Evolutionary conservation across 2,113 vertebrate species (phyloP).

Genomic region (Oncorhynchus clarkii): DNA sequence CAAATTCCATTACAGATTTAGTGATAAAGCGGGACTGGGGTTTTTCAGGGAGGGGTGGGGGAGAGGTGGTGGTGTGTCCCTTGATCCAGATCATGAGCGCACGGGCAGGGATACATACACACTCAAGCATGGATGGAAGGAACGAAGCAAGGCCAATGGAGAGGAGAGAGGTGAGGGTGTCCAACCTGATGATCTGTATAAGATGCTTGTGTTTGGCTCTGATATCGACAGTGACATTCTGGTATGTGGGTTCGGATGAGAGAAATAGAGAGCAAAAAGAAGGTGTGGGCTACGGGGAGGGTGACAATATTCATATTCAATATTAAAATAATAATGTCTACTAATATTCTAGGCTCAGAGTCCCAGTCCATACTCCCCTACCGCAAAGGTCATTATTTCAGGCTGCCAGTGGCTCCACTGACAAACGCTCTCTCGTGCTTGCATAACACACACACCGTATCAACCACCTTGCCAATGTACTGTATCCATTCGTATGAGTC

Average conservation of each 20-base stretch:
- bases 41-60: background rate
- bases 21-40: background rate
- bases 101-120: too few relatives aligned
- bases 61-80: too few relatives aligned
- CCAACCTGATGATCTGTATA: too few relatives aligned
- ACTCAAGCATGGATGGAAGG: too few relatives aligned
- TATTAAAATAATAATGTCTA: background rate
- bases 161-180: too few relatives aligned
- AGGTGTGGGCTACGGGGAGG: background rate
- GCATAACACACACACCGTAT: background rate
- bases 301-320: background rate
- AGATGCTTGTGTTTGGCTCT: too few relatives aligned
- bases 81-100: too few relatives aligned
- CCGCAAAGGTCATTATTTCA: background rate
- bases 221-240: too few relatives aligned
- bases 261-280: too few relatives aligned
- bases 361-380: background rate
- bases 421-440: too few relatives aligned
- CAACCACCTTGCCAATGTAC: background rate
- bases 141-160: too few relatives aligned
- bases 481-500: background rate
- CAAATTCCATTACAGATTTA: slow-evolving; percentile 1
- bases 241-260: too few relatives aligned
- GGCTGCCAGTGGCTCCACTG: background rate
- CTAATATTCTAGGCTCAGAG: background rate